Evolutionary conservation across 2,888 invertebrate genomes (phyloP).

Genomic region (Epicampocera succincta): DNA sequence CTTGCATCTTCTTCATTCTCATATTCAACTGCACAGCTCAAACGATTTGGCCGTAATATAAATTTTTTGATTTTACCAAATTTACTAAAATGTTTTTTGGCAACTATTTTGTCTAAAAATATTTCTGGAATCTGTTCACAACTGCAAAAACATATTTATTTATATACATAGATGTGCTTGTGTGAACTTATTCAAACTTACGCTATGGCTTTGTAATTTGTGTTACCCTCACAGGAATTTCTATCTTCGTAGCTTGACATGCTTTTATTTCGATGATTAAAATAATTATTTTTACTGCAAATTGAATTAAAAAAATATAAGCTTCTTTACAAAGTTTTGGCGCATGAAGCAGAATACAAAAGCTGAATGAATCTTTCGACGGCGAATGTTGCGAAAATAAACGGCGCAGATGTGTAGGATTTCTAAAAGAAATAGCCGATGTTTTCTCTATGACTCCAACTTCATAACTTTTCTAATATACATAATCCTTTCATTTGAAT

Average conservation of each 20-base stretch:
- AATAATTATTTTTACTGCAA: too few species aligned
- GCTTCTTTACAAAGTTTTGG: too few species aligned
- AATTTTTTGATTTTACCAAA: slow-evolving; percentile 88
- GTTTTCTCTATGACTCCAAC: too few species aligned
- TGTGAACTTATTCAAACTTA: slow-evolving; percentile 58
- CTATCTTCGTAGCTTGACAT: slow-evolving; percentile 68
- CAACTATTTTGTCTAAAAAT: slow-evolving; percentile 84
- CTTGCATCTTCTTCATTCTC: slow-evolving; percentile 84
- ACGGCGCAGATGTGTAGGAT: too few species aligned
- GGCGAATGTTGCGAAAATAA: too few species aligned
- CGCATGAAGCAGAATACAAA: too few species aligned
- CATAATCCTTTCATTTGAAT: too few species aligned
- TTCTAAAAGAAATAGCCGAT: too few species aligned
- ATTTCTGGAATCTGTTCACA: slow-evolving; percentile 86
- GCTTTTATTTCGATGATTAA: slow-evolving; percentile 26
- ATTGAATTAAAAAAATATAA: too few species aligned
- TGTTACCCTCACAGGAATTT: slow-evolving; percentile 67
- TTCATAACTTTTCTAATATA: too few species aligned
- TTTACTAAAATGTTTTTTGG: slow-evolving; percentile 86
- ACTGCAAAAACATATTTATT: slow-evolving; percentile 76
- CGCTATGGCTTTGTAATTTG: slow-evolving; percentile 76
- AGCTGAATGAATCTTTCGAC: too few species aligned
- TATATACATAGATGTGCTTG: neutral
- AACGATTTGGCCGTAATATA: slow-evolving; percentile 85
- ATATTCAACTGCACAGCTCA: slow-evolving; percentile 87